Conservation (phyloP, 2,888 invertebrate species). For the Euproctis similis region DNA sequence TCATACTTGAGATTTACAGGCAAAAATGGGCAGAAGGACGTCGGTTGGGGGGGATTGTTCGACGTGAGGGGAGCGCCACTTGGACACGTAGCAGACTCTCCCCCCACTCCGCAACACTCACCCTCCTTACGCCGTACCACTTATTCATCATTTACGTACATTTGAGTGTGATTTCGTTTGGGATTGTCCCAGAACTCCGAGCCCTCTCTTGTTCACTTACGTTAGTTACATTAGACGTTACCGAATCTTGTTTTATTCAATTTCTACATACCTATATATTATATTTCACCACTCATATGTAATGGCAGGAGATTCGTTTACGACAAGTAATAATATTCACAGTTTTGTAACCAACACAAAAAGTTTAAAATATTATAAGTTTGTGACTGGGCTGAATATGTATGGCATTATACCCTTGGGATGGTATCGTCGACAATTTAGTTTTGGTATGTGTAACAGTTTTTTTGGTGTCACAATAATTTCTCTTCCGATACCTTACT, state of each 20-base stretch:
- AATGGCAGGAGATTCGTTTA: slow-evolving; percentile 48
- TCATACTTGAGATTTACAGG: slow-evolving; percentile 58
- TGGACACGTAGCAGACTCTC: slow-evolving; percentile 58
- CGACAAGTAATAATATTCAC: slow-evolving; percentile 45
- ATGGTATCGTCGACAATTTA: slow-evolving; percentile 12
- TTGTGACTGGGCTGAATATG: slow-evolving; percentile 10
- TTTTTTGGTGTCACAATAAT: slow-evolving; percentile 20
- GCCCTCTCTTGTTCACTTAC: slow-evolving; percentile 56
- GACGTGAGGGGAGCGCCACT: slow-evolving; percentile 41
- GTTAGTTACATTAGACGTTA: slow-evolving; percentile 59
- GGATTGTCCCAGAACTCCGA: slow-evolving; percentile 50
- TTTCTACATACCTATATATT: slow-evolving; percentile 55
- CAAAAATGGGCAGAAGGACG: slow-evolving; percentile 34
- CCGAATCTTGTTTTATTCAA: slow-evolving; percentile 61
- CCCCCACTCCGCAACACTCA: slow-evolving; percentile 21
- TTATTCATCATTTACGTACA: slow-evolving; percentile 70
- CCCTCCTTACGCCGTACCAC: slow-evolving; percentile 43
- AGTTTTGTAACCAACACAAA: slow-evolving; percentile 33
- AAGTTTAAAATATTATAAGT: slow-evolving; percentile 26
- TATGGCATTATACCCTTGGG: slow-evolving; percentile 8
- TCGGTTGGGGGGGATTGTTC: slow-evolving; percentile 17
- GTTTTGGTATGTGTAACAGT: slow-evolving; percentile 13
- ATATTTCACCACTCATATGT: slow-evolving; percentile 53
- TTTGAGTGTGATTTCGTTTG: slow-evolving; percentile 70
- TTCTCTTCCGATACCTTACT: slow-evolving; percentile 16